phyloP scores from a whole-genome alignment of 2,113 vertebrate species.

The Heterotilapia buettikoferi region DNA sequence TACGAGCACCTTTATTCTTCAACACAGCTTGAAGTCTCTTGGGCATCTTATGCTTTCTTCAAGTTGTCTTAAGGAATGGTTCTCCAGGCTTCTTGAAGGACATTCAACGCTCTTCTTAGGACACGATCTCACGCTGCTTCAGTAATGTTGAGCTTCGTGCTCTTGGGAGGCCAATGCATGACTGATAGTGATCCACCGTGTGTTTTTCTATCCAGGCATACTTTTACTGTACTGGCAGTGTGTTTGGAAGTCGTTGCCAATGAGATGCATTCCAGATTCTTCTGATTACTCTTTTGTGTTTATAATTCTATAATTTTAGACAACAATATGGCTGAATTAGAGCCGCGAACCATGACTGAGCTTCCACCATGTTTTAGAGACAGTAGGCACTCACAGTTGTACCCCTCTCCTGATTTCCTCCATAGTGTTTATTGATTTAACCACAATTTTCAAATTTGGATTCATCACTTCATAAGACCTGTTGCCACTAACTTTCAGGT shows the following conservation, averaged over 20 bases:
- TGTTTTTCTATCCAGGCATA: neutral
- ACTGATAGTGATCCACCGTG: neutral
- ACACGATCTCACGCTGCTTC: neutral
- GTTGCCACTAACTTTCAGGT: neutral
- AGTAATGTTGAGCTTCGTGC: neutral
- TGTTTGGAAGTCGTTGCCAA: neutral
- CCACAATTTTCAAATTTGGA: neutral
- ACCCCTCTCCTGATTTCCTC: neutral
- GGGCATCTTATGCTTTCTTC: neutral
- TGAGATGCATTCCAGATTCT: neutral
- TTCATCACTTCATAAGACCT: neutral
- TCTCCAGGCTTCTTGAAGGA: neutral
- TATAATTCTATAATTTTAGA: neutral
- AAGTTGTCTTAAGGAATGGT: neutral
- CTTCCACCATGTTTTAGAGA: neutral
- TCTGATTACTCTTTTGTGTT: accelerated
- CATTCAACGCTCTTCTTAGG: accelerated
- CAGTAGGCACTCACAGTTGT: neutral
- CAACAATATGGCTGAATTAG: neutral
- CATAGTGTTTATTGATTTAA: neutral
- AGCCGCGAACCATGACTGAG: accelerated
- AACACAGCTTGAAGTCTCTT: neutral
- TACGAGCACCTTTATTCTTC: neutral
- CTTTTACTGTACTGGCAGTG: neutral
- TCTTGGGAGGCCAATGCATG: neutral